Base-by-base conservation (phyloP, 1,140 invertebrate genomes). In the Atta texana region DNA sequence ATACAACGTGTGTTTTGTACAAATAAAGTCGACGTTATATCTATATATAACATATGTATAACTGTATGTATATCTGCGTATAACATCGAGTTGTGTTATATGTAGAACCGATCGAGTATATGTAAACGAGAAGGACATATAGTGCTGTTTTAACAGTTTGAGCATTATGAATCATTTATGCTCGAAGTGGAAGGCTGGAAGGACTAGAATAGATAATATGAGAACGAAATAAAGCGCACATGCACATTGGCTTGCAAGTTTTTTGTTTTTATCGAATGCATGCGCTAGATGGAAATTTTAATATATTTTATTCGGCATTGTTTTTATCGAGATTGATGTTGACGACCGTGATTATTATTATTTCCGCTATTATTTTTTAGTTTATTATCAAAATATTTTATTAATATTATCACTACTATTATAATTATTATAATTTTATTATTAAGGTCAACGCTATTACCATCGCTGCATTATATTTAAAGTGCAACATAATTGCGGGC, bases 1-100 rank as follows among this genome's bases (percentile, higher is more conserved):
- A 64, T 78, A 61, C 49, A 69, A 68, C 63, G 55, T 64, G 64
- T 87, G 75, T 87, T 85, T 89, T 87, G 78, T 90, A 90, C 88
- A 89, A 91, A 88, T 88, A 87, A 89, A 39, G 89, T 91, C 66
- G 64, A 86, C 87, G 82, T 91, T 87, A 69, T 75, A 59, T 75
- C 55, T 75, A 75, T 61, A 75, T 61, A 75, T 75, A 59, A 57
- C 53, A 75, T 55, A 75, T 75, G 72, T 75, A 75, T 75, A 61
- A 61, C 55, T 34, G 72, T 75, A 75, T 44, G 72, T 75, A 75
- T 61, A 34, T 34, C 55, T 75, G 31, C 34, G 55, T 85, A 24
- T 82, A 28, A 77, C 39, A 21, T 21, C 44, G 49, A 44, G 49
- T 75, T 74, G 74, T 28, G 21, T 66, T 57, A 28, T 44, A 34